Base-by-base conservation (phyloP, 2,888 invertebrate genomes). In the Lasioglossum malachurum region DNA sequence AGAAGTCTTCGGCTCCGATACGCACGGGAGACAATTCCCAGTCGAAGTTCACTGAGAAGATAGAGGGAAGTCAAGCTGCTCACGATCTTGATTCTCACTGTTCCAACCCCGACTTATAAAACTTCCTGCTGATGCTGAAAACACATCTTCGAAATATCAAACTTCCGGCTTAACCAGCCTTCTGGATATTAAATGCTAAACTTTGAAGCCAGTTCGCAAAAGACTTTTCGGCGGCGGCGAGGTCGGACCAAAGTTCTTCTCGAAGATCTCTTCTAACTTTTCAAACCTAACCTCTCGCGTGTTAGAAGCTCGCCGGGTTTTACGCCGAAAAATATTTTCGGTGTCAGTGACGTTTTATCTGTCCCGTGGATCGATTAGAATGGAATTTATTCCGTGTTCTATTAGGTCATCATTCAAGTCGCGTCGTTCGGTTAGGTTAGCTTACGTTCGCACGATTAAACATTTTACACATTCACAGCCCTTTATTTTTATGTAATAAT, bases 171-270 rank as follows among this genome's bases (percentile, higher is more conserved):
- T 67, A 67, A 31, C 76, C n/a, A 31, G 41, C 27, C n/a, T 67
- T 64, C n/a, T 44, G 27, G 73, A 67, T 67, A 67, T 67, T 67
- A 67, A 67, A 67, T 67, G 67, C 67, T 67, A 67, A 67, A 67
- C 67, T 67, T 67, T 35, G 16, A 35, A 67, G 67, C 35, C 35
- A 67, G 67, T 19, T 35, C 19, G 35, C 19, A 8, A 67, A 60
- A 35, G 35, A 67, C 67, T 31, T 35, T 19, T 67, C 67, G 67
- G 19, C 19, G 67, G 35, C 19, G 35, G 35, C 0, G 35, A 35
- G 31, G 35, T 67, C 67, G 31, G 8, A 2, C 16, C 8, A 31
- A 67, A 67, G 19, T 67, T 67, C 35, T 35, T 67, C 35, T 8
- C 67, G 19, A 35, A 67, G 67, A 67, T 67, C 67, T 67, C 35